Conservation (phyloP, 2,113 vertebrate genomes). For the Psittacara wagleri region DNA sequence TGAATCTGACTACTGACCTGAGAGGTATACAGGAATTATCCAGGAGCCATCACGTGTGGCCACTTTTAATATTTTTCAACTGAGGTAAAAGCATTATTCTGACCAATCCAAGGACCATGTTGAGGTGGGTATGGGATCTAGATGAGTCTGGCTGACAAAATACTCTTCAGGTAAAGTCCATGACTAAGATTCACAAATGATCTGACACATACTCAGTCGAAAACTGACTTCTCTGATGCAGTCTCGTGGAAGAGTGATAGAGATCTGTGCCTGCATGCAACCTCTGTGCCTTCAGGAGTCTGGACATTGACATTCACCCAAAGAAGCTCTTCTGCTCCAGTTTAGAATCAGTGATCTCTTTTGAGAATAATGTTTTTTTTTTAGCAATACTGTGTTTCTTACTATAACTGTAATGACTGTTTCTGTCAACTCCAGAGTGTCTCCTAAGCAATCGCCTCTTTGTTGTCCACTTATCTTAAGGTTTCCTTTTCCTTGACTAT, state of each 20-base stretch:
- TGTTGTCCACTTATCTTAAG: background rate
- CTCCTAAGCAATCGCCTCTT: background rate
- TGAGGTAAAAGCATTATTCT: background rate
- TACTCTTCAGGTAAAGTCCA: background rate
- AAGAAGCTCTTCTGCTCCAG: background rate
- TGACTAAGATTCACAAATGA: background rate
- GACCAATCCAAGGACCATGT: background rate
- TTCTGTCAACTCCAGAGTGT: background rate
- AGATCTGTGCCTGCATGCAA: background rate
- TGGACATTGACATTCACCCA: background rate
- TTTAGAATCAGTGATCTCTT: background rate
- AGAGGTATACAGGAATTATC: background rate
- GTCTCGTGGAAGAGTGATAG: background rate
- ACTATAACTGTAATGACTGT: background rate
- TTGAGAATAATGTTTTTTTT: background rate
- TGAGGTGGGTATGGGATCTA: background rate
- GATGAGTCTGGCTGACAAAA: background rate
- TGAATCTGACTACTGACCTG: background rate
- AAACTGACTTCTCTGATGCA: background rate
- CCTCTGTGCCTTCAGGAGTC: background rate
- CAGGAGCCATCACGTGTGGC: background rate
- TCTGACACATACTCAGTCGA: background rate
- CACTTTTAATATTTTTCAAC: background rate
- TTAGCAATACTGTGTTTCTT: background rate
- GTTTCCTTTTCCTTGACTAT: background rate